Conservation (phyloP, 1,140 invertebrate species). For the Bacillus rossius region DNA sequence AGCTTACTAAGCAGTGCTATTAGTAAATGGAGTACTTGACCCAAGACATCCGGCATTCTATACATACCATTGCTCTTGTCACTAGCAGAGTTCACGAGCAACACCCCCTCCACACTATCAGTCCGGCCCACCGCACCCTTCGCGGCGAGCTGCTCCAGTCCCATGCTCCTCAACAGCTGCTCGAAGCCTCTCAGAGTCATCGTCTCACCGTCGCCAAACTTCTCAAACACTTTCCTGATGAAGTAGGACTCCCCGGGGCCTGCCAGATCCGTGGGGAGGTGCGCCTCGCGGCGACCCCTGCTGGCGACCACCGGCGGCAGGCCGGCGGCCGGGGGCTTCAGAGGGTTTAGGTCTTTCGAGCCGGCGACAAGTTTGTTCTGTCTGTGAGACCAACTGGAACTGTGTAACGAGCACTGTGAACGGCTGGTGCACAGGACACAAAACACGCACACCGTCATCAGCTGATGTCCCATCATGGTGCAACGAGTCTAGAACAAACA, state of each 20-base stretch:
- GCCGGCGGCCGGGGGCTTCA: slow-evolving; percentile 27
- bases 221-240: slow-evolving; percentile 45
- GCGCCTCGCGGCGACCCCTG: no score
- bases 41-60: no score
- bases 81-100: no score
- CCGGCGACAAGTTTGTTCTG: slow-evolving; percentile 19
- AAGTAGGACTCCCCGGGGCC: slow-evolving; percentile 38
- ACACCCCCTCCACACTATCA: no score
- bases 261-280: slow-evolving; percentile 20
- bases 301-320: no score
- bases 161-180: slow-evolving; percentile 53
- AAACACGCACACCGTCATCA: slow-evolving; percentile 71
- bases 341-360: slow-evolving; percentile 36
- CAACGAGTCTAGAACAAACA: background rate
- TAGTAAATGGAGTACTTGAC: no score
- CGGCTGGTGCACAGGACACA: slow-evolving; percentile 70
- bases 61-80: no score
- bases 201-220: slow-evolving; percentile 48
- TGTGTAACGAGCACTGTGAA: slow-evolving; percentile 57
- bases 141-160: slow-evolving; percentile 49
- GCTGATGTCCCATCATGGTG: slow-evolving; percentile 45
- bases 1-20: no score
- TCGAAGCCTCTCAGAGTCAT: slow-evolving; percentile 62
- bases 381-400: no score
- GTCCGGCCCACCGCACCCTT: slow-evolving; percentile 12